Conservation (phyloP, 1,140 invertebrate genomes). For the Trialeurodes vaporariorum region DNA sequence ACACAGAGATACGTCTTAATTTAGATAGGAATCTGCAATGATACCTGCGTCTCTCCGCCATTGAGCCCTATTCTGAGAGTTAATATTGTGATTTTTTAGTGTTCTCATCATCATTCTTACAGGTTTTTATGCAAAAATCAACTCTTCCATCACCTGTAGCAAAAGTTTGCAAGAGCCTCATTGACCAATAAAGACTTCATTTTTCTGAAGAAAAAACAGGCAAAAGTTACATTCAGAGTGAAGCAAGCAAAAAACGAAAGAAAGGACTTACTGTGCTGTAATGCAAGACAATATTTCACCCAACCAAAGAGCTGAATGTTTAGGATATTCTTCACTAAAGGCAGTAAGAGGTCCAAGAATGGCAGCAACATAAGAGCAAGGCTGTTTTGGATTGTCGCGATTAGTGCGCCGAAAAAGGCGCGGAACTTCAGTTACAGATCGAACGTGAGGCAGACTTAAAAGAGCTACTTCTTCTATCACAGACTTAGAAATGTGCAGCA, state of each 20-base stretch:
- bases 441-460: slow-evolving; percentile 44
- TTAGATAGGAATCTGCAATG: too few relatives aligned
- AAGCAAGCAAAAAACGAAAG: slow-evolving; percentile 10
- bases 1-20: too few relatives aligned
- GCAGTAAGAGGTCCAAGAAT: slow-evolving; percentile 47
- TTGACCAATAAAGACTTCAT: background rate
- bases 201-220: slow-evolving; percentile 1
- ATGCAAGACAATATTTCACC: slow-evolving; percentile 46
- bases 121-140: too few relatives aligned
- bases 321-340: slow-evolving; percentile 46
- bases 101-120: too few relatives aligned
- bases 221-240: background rate
- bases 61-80: too few relatives aligned
- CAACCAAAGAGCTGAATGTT: slow-evolving; percentile 41
- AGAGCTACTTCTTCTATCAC: slow-evolving; percentile 43
- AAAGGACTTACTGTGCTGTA: slow-evolving; percentile 49
- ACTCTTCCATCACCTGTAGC: too few relatives aligned
- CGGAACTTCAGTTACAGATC: slow-evolving; percentile 81
- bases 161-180: too few relatives aligned
- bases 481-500: slow-evolving; percentile 2
- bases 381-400: slow-evolving; percentile 64
- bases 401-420: slow-evolving; percentile 86
- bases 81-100: too few relatives aligned
- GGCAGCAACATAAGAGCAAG: slow-evolving; percentile 62
- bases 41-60: too few relatives aligned